Evolutionary conservation across 2,888 invertebrate genomes (phyloP).

Genomic region (Odontocerum albicorne): DNA sequence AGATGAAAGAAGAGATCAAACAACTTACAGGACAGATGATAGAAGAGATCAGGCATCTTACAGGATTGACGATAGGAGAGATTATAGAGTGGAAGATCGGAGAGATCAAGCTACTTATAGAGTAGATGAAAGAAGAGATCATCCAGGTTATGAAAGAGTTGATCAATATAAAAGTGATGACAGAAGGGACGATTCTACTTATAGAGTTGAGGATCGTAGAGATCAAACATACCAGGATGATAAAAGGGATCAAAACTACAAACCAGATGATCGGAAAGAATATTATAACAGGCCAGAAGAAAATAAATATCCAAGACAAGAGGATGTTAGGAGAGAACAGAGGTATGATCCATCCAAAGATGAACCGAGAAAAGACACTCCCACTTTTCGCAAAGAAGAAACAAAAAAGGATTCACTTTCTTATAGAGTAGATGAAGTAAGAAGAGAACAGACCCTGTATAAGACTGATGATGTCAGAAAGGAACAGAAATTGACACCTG

Average conservation of each 20-base stretch:
- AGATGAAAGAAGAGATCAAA: slow-evolving; percentile 6
- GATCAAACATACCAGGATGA: neutral
- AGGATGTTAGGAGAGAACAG: neutral
- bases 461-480: slow-evolving; percentile 3
- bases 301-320: neutral
- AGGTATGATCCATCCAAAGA: neutral
- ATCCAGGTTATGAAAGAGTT: neutral
- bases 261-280: neutral
- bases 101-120: neutral
- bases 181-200: neutral
- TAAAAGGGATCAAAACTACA: neutral
- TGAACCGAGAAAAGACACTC: slow-evolving; percentile 3
- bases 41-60: slow-evolving; percentile 1
- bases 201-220: slow-evolving; percentile 2
- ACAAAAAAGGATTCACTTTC: neutral
- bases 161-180: slow-evolving; percentile 11
- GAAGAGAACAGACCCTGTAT: neutral
- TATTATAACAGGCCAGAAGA: neutral
- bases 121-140: neutral
- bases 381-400: neutral
- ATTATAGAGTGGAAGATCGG: slow-evolving; percentile 1
- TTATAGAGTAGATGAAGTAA: neutral
- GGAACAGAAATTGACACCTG: neutral
- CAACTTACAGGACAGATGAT: slow-evolving; percentile 6
- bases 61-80: slow-evolving; percentile 8